These are phyloP conservation scores for Desmodus rotundus DNA, from an alignment of 2,113 vertebrate genomes.

Conservation along the genomic window DNA sequence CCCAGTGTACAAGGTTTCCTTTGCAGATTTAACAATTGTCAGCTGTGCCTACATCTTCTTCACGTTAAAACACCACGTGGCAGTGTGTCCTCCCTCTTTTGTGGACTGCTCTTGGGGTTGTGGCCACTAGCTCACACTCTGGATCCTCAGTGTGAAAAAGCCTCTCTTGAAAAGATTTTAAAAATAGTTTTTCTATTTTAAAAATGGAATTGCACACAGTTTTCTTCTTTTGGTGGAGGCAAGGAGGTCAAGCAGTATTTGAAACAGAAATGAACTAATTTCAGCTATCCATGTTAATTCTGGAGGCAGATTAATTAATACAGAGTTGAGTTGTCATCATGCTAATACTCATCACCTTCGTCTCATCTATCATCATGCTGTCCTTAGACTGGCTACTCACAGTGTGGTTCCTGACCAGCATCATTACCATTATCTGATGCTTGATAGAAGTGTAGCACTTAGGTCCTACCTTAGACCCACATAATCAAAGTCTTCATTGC, in stretches of 20 bases:
- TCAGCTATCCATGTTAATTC: background rate
- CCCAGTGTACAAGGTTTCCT: conserved; percentile 57
- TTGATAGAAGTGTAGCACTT: background rate
- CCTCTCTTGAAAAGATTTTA: conserved; percentile 9
- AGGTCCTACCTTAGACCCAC: background rate
- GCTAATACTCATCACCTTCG: background rate
- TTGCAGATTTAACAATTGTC: conserved; percentile 69
- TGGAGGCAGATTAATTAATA: background rate
- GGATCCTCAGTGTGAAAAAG: background rate
- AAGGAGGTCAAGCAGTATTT: background rate
- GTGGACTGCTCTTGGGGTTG: background rate
- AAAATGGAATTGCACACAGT: background rate
- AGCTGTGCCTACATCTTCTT: conserved; percentile 50
- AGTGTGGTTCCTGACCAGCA: background rate
- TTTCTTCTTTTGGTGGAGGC: background rate
- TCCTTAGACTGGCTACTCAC: background rate
- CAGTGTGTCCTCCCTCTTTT: background rate
- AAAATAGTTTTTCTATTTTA: conserved; percentile 34
- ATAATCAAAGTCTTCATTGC: background rate
- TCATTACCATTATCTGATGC: background rate
- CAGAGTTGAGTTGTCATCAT: background rate
- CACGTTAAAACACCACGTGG: background rate
- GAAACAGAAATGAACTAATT: background rate
- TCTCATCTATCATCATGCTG: background rate
- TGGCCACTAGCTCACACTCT: background rate